phyloP scores from a whole-genome alignment of 2,888 invertebrate genomes.

The Argyra leucocephala region DNA sequence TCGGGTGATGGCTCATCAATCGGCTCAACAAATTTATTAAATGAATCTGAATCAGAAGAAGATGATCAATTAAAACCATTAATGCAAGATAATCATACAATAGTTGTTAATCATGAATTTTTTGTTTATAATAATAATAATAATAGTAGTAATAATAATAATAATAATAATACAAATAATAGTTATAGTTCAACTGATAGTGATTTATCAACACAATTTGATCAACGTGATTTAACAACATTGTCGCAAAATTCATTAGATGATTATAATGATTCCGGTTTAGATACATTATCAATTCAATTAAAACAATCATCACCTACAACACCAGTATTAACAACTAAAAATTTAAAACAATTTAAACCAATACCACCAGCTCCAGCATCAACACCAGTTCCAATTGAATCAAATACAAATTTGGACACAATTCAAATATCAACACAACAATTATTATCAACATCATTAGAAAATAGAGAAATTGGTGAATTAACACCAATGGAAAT shows the following conservation, averaged over 20 bases:
- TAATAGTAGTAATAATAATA: not conserved
- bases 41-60: slow-evolving; percentile 37
- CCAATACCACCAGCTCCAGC: not conserved
- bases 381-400: not conserved
- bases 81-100: slow-evolving; percentile 40
- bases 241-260: slow-evolving; percentile 11
- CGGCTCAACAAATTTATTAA: slow-evolving; percentile 35
- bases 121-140: slow-evolving; percentile 19
- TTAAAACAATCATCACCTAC: not conserved
- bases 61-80: slow-evolving; percentile 42
- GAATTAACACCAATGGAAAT: slow-evolving; percentile 38
- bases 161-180: not conserved
- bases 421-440: not conserved
- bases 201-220: slow-evolving; percentile 13
- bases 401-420: not conserved
- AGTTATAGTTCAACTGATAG: slow-evolving; percentile 9
- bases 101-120: slow-evolving; percentile 32
- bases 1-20: slow-evolving; percentile 23
- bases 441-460: not conserved
- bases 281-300: not conserved
- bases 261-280: slow-evolving; percentile 10
- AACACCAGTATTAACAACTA: not conserved
- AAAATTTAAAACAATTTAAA: not conserved
- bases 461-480: slow-evolving; percentile 33
- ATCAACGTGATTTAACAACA: slow-evolving; percentile 11